Conservation (phyloP, 30 jellyfish, hydroid and myxozoan genomes). For the Phacellophora camtschatica region DNA sequence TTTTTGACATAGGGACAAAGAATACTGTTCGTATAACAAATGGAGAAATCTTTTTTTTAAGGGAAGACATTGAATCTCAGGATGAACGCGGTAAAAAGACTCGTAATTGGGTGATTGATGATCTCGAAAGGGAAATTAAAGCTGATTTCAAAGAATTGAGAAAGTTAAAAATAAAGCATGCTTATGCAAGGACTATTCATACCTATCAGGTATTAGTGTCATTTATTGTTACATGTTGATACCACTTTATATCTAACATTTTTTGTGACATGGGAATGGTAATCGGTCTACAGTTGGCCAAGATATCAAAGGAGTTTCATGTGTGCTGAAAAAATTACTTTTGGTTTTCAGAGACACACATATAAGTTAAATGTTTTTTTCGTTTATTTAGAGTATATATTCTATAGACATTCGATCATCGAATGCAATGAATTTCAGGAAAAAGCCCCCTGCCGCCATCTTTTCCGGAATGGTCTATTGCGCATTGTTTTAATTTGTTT, state of each 20-base stretch:
- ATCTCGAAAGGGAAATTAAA: constrained; percentile 5
- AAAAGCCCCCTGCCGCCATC: too few relatives aligned
- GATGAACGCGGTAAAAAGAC: constrained; percentile 14
- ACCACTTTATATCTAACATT: not conserved
- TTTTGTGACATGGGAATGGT: too few relatives aligned
- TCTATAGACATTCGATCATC: too few relatives aligned
- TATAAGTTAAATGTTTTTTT: too few relatives aligned
- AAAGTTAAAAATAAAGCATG: constrained; percentile 9
- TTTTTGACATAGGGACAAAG: not conserved
- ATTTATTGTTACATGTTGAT: not conserved
- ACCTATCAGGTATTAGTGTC: not conserved
- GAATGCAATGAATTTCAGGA: too few relatives aligned
- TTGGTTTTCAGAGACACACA: too few relatives aligned
- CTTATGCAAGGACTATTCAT: constrained; percentile 30
- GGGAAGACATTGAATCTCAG: not conserved
- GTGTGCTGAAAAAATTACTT: too few relatives aligned
- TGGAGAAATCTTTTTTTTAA: constrained; percentile 12
- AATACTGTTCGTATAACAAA: not conserved
- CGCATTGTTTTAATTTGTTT: too few relatives aligned
- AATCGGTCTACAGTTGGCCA: too few relatives aligned
- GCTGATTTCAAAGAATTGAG: constrained; percentile 6
- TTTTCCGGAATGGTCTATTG: too few relatives aligned
- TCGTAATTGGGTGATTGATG: constrained; percentile 26
- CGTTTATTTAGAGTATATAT: too few relatives aligned
- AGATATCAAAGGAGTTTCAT: too few relatives aligned